Conservation (phyloP, 1,140 invertebrate genomes). For the Chrysoperla carnea region DNA sequence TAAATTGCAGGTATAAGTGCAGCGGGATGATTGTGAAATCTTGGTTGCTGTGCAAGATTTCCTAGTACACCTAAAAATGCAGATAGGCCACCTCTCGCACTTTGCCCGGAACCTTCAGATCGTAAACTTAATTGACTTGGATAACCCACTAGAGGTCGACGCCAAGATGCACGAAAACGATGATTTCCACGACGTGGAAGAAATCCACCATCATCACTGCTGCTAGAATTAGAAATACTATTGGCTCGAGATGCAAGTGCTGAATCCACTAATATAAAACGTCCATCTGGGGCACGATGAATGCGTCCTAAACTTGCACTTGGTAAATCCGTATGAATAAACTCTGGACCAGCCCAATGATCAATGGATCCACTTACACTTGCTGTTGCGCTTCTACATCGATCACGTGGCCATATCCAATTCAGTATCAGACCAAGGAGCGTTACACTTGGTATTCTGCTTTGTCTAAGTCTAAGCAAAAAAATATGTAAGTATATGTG, state of each 20-base stretch:
- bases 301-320: slow-evolving; percentile 37
- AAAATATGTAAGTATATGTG: slow-evolving; percentile 10
- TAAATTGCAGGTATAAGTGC: slow-evolving; percentile 27
- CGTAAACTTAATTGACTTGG: slow-evolving; percentile 49
- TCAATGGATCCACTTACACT: slow-evolving; percentile 6
- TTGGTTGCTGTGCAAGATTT: slow-evolving; percentile 6
- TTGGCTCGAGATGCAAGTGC: slow-evolving; percentile 35
- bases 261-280: slow-evolving; percentile 49
- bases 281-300: slow-evolving; percentile 50
- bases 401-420: slow-evolving; percentile 49
- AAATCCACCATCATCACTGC: slow-evolving; percentile 72
- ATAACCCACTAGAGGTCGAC: slow-evolving; percentile 40
- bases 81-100: slow-evolving; percentile 21
- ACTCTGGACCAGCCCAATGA: slow-evolving; percentile 20
- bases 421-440: slow-evolving; percentile 42
- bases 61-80: slow-evolving; percentile 13
- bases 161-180: slow-evolving; percentile 40
- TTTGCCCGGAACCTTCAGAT: slow-evolving; percentile 41
- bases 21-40: slow-evolving; percentile 13
- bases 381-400: slow-evolving; percentile 25
- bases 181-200: slow-evolving; percentile 30
- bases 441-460: slow-evolving; percentile 84
- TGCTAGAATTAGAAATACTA: slow-evolving; percentile 45
- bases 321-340: slow-evolving; percentile 31
- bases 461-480: slow-evolving; percentile 64